phyloP scores from a whole-genome alignment of 2,113 vertebrate genomes.

The Vulpes lagopus region DNA sequence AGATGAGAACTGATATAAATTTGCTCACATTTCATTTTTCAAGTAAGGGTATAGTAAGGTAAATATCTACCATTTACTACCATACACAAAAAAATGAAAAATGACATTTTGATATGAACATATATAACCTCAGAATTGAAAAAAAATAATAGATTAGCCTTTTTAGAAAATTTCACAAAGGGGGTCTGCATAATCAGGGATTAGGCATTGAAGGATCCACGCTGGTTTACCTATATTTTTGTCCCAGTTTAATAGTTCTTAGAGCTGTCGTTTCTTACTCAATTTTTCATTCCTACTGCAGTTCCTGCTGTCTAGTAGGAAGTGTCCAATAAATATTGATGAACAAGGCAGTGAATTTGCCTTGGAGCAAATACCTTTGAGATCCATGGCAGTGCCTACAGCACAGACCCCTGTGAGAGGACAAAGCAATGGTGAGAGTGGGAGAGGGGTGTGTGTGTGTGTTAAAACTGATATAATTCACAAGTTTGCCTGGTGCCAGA shows the following conservation, averaged over 20 bases:
- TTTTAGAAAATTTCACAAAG: background rate
- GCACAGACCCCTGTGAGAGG: background rate
- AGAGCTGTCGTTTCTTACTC: background rate
- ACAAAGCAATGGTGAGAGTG: background rate
- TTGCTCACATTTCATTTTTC: background rate
- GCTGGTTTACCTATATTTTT: background rate
- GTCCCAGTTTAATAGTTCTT: background rate
- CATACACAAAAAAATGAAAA: background rate
- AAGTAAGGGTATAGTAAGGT: background rate
- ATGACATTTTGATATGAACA: constrained; percentile 16
- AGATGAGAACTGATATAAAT: background rate
- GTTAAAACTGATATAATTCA: background rate
- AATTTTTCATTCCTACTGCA: background rate
- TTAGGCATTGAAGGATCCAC: background rate
- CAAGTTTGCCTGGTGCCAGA: background rate
- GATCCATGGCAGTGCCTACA: background rate
- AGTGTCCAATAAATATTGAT: background rate
- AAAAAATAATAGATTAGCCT: background rate
- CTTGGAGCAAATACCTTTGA: background rate
- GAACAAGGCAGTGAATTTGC: background rate
- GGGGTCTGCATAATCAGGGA: background rate
- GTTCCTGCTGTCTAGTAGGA: background rate
- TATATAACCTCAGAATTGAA: background rate
- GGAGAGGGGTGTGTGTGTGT: background rate
- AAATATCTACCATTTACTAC: background rate